These are phyloP conservation scores for Delphinus delphis DNA, from an alignment of 2,113 vertebrate species.

Conservation along the genomic window DNA sequence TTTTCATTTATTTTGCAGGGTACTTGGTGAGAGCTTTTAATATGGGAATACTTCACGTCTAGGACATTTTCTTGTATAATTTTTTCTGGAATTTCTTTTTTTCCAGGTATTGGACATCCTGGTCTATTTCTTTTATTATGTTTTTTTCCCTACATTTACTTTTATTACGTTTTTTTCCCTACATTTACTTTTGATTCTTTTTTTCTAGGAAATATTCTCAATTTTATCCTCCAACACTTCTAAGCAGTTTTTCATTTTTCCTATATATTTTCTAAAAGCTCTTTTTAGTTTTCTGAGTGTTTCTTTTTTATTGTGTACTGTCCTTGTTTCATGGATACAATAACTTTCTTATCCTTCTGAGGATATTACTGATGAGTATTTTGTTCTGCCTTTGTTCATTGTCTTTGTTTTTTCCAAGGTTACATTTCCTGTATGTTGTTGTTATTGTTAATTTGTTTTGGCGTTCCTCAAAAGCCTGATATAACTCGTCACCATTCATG, in stretches of 20 bases:
- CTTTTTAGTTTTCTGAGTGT: not conserved
- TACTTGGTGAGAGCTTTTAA: not conserved
- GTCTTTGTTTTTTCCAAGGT: not conserved
- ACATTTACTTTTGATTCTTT: not conserved
- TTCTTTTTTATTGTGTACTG: not conserved
- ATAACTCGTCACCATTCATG: not conserved
- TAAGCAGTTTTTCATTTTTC: not conserved
- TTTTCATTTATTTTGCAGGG: not conserved
- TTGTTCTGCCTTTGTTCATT: not conserved
- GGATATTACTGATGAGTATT: no score
- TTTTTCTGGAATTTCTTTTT: not conserved
- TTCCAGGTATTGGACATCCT: not conserved
- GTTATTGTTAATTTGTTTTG: not conserved
- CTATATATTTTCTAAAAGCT: not conserved
- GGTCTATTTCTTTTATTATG: not conserved
- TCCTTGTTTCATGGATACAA: not conserved
- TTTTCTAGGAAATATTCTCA: not conserved
- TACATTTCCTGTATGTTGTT: not conserved
- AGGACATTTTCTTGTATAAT: not conserved
- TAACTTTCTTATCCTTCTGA: not conserved
- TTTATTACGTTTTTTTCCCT: not conserved
- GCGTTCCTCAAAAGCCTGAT: not conserved
- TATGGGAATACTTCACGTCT: not conserved
- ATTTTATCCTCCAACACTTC: not conserved
- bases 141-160: not conserved